phyloP scores from a whole-genome alignment of 2,113 vertebrate genomes.

The Ciconia boyciana region DNA sequence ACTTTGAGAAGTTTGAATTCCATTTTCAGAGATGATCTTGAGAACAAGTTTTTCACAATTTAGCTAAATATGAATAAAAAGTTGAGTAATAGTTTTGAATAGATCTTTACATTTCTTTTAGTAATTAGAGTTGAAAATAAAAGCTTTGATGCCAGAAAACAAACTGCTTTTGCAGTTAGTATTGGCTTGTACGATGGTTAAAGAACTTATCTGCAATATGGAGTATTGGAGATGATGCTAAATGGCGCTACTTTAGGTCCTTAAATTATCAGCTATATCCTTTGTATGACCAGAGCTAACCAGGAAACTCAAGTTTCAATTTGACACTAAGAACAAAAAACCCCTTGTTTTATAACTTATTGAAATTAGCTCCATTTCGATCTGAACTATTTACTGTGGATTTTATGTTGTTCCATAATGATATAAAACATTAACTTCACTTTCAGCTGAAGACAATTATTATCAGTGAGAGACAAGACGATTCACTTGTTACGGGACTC shows the following conservation, averaged over 20 bases:
- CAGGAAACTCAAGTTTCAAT: not conserved
- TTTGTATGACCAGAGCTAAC: not conserved
- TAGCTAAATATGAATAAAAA: not conserved
- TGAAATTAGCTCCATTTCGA: not conserved
- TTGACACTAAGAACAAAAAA: not conserved
- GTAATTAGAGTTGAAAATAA: not conserved
- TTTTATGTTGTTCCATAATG: not conserved
- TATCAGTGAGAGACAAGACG: not conserved
- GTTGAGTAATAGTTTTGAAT: not conserved
- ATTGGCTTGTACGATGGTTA: not conserved
- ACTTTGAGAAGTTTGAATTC: not conserved
- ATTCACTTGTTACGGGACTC: not conserved
- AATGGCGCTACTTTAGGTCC: not conserved
- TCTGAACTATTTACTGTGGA: not conserved
- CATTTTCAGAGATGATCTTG: not conserved
- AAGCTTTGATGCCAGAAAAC: not conserved
- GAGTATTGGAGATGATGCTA: not conserved
- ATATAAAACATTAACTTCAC: not conserved
- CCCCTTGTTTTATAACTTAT: rapidly evolving
- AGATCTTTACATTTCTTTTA: not conserved
- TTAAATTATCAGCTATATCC: not conserved
- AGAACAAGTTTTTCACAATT: not conserved
- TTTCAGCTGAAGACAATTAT: not conserved
- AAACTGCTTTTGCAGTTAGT: not conserved
- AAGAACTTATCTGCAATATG: not conserved